Base-by-base conservation (phyloP, 1,140 invertebrate genomes). In the Caenorhabditis briggsae region DNA sequence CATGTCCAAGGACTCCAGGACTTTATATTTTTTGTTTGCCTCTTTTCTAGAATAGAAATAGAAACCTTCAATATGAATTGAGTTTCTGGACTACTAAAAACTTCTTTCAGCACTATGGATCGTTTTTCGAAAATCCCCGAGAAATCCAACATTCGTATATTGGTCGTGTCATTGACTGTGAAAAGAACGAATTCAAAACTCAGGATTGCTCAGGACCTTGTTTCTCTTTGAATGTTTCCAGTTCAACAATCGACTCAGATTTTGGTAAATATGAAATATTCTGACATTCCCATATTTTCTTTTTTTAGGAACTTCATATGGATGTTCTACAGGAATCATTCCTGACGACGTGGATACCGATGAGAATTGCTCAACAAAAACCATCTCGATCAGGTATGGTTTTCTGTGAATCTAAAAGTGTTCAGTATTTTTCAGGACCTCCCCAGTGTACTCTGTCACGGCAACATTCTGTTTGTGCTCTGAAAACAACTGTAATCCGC, bases 401-500 rank as follows among this genome's bases (percentile, higher is more conserved):
- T 46, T 25, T 9, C 5, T 74, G 6, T 74, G 46, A 16, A 11
- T 43, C 11, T 46, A 41, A 78, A 46, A 12, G 7, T 20, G 14
- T 78, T 18, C 18, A 43, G 3, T 9, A 20, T 23, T 50, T 20
- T 78, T 50, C 70, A 78, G 70, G 20, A 78, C 70, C 12, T 78
- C 70, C 20, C 70, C 70, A 50, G 50, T 78, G 23, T 78, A 78
- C 23, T 50, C 70, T 12, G 70, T 78, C 18, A 78, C 70, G 5
- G 70, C 70, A 2, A 78, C 70, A 50, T 78, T 50, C 33, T 78
- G 70, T 14, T 50, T 78, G 43, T 78, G 70, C n/a, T 50, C 70
- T 50, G 70, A 78, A 50, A 78, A 78, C n/a, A 78, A 78, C 23
- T 78, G 70, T 50, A 78, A 78, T 78, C 70, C 43, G 14, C 70